Base-by-base conservation (phyloP, 2,113 vertebrate species). In the Gadus macrocephalus region DNA sequence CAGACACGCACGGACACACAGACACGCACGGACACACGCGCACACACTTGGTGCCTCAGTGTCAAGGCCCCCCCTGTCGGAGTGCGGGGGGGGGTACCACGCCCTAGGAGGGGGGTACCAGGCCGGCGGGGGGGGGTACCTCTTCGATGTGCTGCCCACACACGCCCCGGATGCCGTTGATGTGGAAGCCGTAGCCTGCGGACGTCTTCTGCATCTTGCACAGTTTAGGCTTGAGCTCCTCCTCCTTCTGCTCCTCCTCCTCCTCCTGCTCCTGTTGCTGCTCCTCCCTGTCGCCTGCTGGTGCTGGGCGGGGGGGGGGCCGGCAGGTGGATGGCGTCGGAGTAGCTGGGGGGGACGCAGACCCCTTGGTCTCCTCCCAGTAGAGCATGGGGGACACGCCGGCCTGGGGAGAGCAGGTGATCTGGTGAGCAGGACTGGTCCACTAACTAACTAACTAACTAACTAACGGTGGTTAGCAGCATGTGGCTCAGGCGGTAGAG, bases 101-200 rank as follows among this genome's bases (percentile, higher is more conserved):
- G 22, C 22, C 22, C 22, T 25, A 25, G 22, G 22, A 25, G 22
- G 22, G 22, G 22, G 22, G 22, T 25, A 25, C 22, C 22, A 1
- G 22, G 22, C 22, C 22, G 22, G 2, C 22, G 58, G 19, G 3
- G 8, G 16, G 9, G 17, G 3, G 58, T 92, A 98, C 97, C 91
- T 97, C 89, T 76, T 79, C 93, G 81, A 96, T 85, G 81, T 92
- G 94, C 17, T 94, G 88, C 68, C 94, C 95, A 25, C 79, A 75
- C 62, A 90, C 73, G 20, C 93, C 95, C 84, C 83, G 88, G 71
- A 93, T 90, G 53, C 93, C 89, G 12, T 95, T 97, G 61, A 99
- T 85, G 86, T 89, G 95, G 85, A 99, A 99, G 67, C 97, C 96
- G 49, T 88, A 99, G 69, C 94, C 95, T 1, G 60, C 79, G 1